Evolutionary conservation across 92 coral and sea anemone genomes (phyloP), one percentile per base, ranked within the genome.

Genomic region (Pocillopora grandis): DNA sequence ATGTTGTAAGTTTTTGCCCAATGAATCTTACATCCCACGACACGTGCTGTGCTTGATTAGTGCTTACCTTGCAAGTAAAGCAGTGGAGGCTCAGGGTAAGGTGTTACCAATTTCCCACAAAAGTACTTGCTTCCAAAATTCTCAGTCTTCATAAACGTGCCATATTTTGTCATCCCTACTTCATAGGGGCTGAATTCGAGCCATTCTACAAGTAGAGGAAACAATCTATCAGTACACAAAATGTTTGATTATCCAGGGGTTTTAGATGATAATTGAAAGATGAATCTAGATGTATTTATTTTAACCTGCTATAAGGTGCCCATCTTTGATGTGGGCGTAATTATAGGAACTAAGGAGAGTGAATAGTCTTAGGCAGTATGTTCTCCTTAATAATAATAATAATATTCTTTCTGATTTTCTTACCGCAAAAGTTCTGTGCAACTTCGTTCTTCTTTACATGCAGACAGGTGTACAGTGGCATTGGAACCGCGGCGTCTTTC

Each of bases 181-280:
- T 94, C 98, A 71, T 79, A 92, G 13, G 98, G 98, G 14, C 92
- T 83, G 71, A 94, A 94, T 78, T 94, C 98, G 19, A 94, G 73
- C 98, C 98, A 94, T 66, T 94, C 98, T 93, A 79, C 60, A 73
- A 62, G 10, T 10, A 27, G 33, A 27, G 52, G 19, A 31, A 65
- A 76, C 66, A 19, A 36, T 35, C n/a, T 42, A 42, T 42, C 52
- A 42, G 52, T 3, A 42, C 5, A 42, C 4, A 42, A 42, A 42
- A 42, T 3, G 4, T 42, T 42, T 7, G 5, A 42, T 42, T 42
- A 42, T 42, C 52, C 52, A 42, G 52, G 5, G 52, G 52, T 42
- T 42, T 42, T 42, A 7, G 8, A 42, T 42, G 52, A 42, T 0
- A 42, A 42, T 42, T 42, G 4, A 42, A 42, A 42, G 52, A 42